These are phyloP conservation scores for Scopus umbretta DNA, from an alignment of 2,113 vertebrate species.

Conservation along the genomic window DNA sequence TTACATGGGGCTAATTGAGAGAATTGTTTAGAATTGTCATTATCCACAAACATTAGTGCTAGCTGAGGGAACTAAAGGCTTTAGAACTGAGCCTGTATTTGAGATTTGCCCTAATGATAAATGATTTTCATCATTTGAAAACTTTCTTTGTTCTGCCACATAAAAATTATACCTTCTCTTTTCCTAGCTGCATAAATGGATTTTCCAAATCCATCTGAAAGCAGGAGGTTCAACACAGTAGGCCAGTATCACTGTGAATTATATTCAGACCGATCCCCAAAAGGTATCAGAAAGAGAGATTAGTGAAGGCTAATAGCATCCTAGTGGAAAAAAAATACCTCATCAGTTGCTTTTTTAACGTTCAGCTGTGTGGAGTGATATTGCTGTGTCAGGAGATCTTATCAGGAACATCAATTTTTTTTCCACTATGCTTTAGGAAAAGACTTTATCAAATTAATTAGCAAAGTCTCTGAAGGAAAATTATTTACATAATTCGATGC, in stretches of 20 bases:
- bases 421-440: not conserved
- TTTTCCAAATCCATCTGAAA: not conserved
- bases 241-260: not conserved
- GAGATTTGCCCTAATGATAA: not conserved
- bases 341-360: not conserved
- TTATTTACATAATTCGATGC: not conserved
- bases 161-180: not conserved
- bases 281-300: not conserved
- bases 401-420: not conserved
- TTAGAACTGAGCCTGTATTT: not conserved
- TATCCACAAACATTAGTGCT: not conserved
- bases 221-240: not conserved
- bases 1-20: not conserved
- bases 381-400: not conserved
- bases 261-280: not conserved
- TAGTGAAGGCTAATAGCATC: not conserved
- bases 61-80: not conserved
- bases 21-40: not conserved
- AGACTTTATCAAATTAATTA: not conserved
- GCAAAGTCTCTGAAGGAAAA: not conserved
- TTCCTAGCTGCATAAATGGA: not conserved
- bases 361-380: not conserved
- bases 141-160: not conserved
- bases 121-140: not conserved
- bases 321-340: not conserved